Evolutionary conservation across 2,113 vertebrate species (phyloP).

Genomic region (Lasiurus borealis): DNA sequence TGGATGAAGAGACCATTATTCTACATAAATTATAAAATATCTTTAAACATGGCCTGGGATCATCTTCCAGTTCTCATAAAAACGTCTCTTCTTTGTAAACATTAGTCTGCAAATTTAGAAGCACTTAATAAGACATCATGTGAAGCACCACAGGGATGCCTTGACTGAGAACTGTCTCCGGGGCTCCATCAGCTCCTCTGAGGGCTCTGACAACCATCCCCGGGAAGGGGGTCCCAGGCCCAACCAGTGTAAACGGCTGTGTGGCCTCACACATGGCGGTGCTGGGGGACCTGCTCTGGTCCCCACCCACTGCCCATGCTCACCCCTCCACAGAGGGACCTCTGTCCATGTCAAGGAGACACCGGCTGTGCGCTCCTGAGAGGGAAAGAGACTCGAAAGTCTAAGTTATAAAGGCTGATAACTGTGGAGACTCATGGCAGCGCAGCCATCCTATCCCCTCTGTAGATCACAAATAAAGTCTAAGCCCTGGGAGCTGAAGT

Average conservation of each 20-base stretch:
- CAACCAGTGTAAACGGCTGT: background rate
- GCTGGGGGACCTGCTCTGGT: background rate
- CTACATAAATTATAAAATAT: slow-evolving; percentile 62
- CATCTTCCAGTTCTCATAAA: slow-evolving; percentile 58
- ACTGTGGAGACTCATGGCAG: background rate
- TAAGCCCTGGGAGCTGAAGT: background rate
- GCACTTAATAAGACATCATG: slow-evolving; percentile 40
- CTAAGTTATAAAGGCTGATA: background rate
- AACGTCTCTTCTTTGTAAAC: slow-evolving; percentile 65
- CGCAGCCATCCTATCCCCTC: background rate
- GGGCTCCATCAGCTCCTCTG: background rate
- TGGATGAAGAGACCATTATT: background rate
- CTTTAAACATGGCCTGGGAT: slow-evolving; percentile 53
- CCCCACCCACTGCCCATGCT: background rate
- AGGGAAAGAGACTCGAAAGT: too few species aligned
- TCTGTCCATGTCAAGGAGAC: background rate
- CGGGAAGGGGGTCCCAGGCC: background rate
- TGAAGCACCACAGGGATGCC: background rate
- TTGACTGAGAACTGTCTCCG: background rate
- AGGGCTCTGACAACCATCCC: background rate
- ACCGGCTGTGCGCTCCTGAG: background rate
- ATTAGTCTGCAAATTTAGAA: slow-evolving; percentile 63
- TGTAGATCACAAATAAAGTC: background rate
- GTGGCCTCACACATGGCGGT: accelerated
- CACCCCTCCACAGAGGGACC: background rate